Evolutionary conservation across 2,113 vertebrate genomes (phyloP).

Genomic region (Xiphias gladius): DNA sequence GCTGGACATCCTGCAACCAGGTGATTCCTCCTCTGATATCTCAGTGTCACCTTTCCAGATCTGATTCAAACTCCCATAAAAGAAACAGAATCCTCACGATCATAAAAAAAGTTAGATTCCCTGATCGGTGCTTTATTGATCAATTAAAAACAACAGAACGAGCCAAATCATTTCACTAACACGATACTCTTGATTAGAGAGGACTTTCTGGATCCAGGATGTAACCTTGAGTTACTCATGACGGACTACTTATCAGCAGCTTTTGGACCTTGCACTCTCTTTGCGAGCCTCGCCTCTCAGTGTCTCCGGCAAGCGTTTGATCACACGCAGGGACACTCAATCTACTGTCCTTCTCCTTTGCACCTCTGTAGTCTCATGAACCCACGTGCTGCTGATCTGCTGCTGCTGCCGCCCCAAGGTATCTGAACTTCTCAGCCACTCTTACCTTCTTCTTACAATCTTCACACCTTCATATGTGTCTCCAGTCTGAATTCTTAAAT

Average conservation of each 20-base stretch:
- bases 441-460: neutral
- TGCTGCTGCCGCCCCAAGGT: slow-evolving; percentile 45
- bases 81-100: neutral
- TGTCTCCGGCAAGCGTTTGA: slow-evolving; percentile 42
- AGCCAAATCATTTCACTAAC: neutral
- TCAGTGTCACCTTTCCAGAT: neutral
- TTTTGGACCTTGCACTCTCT: slow-evolving; percentile 80
- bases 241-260: slow-evolving; percentile 75
- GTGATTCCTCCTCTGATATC: neutral
- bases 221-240: slow-evolving; percentile 67
- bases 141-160: no score
- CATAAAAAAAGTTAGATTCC: neutral
- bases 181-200: neutral
- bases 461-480: no score
- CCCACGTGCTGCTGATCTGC: slow-evolving; percentile 44
- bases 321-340: slow-evolving; percentile 47
- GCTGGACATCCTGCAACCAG: neutral
- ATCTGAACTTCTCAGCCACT: neutral
- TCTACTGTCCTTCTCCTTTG: slow-evolving; percentile 46
- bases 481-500: neutral
- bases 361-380: slow-evolving; percentile 36
- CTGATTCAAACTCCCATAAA: neutral
- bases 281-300: slow-evolving; percentile 44
- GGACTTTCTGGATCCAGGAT: slow-evolving; percentile 32
- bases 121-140: neutral